Conservation (phyloP, 2,888 invertebrate species). For the Heliconius hortense region DNA sequence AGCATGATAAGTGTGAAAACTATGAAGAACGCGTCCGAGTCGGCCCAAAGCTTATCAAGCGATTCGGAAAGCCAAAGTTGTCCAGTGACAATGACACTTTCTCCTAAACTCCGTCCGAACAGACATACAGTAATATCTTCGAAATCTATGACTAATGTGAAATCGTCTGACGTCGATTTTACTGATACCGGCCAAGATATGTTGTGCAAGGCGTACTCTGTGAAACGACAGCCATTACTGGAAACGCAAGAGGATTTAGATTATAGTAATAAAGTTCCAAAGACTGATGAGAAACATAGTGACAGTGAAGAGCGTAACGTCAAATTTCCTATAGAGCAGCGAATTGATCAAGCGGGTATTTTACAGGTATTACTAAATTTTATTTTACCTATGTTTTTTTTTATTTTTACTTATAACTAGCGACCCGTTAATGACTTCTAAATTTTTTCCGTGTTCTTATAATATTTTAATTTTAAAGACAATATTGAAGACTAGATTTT, state of each 20-base stretch:
- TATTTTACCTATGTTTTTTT: background rate
- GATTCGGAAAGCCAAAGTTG: constrained; percentile 84
- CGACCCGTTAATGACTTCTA: too few species aligned
- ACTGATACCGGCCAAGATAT: constrained; percentile 71
- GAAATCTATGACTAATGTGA: constrained; percentile 84
- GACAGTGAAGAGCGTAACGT: constrained; percentile 54
- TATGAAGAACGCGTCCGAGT: constrained; percentile 83
- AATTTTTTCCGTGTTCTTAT: too few species aligned
- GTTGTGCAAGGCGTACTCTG: constrained; percentile 59
- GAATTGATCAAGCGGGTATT: constrained; percentile 80
- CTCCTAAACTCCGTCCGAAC: constrained; percentile 77
- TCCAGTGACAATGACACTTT: constrained; percentile 75
- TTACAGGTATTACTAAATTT: constrained; percentile 80
- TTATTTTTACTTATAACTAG: background rate
- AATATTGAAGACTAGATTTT: too few species aligned
- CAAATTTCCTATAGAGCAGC: constrained; percentile 51
- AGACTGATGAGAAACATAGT: constrained; percentile 67
- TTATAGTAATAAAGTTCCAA: constrained; percentile 79
- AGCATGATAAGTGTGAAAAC: constrained; percentile 85
- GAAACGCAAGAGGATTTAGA: constrained; percentile 71
- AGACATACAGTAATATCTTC: constrained; percentile 77
- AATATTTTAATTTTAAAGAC: too few species aligned
- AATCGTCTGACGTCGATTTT: constrained; percentile 74
- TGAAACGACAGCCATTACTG: constrained; percentile 78
- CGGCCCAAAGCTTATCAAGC: constrained; percentile 85